A percentile compares a stretch with the other conserved stretches of the same genome.
Evolutionary conservation across 2,797 vertebrate species (phyloP).

Genomic region (Catharus ustulatus): DNA sequence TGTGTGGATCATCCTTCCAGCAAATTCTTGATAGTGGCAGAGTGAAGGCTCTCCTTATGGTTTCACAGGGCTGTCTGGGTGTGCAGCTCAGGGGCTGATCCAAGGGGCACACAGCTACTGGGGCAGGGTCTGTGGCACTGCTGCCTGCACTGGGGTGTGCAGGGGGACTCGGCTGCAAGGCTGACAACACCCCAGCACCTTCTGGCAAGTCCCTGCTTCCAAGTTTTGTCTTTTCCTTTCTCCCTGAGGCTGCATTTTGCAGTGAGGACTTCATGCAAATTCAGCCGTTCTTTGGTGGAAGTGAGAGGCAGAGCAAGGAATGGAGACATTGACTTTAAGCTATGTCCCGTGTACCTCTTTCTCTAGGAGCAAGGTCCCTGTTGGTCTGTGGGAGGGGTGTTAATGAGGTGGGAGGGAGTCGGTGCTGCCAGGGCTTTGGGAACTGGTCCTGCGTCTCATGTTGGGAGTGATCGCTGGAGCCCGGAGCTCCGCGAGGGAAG

Average conservation of each 20-base stretch:
- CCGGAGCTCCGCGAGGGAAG: not conserved
- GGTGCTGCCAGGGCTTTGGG: not conserved
- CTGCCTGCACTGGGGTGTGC: not conserved
- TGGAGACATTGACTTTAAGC: not conserved
- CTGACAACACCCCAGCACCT: not conserved
- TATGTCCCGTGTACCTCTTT: too few species aligned
- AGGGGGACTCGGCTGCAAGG: not conserved
- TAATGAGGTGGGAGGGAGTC: not conserved
- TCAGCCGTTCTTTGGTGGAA: not conserved
- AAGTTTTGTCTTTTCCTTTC: not conserved
- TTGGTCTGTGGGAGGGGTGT: rapidly evolving
- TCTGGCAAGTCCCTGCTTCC: not conserved
- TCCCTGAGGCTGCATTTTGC: not conserved
- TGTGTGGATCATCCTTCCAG: not conserved
- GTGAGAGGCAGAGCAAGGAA: not conserved
- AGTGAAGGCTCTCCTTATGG: not conserved
- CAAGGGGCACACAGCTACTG: too few species aligned
- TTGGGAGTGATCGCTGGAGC: not conserved
- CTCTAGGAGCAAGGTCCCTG: not conserved
- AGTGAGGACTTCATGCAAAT: not conserved
- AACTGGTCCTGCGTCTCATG: not conserved
- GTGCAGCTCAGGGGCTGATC: not conserved
- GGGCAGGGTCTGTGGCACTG: not conserved
- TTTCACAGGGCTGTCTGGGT: not conserved
- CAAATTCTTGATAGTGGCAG: not conserved